Evolutionary conservation across 2,888 invertebrate genomes (phyloP), one percentile per base, ranked within the genome.

Genomic region (Drosophila conformis): DNA sequence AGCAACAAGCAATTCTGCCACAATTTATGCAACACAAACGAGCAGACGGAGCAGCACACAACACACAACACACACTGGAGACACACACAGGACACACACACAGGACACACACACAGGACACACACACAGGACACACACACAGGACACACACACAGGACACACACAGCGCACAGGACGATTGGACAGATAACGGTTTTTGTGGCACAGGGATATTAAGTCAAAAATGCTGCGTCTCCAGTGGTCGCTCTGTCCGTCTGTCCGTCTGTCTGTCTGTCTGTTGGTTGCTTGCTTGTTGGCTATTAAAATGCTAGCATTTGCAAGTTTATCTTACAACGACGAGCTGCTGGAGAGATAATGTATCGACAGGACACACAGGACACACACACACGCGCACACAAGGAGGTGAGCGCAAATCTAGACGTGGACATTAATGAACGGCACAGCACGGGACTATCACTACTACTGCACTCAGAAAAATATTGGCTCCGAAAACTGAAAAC

Each of bases 261-360:
- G 2, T 38, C 40, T 6, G 21, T 21, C 7, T 15, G 46, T 21
- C 7, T 15, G 46, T 46, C 15, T 13, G 56, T 79, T 63, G 63
- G 62, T 59, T 65, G 66, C 29, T 58, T 59, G 69, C 56, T 56
- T 62, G 35, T 42, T 65, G 75, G 74, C 87, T 76, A 90, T 87
- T 87, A 89, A 89, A 90, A 90, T 91, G 87, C 83, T 84, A 73
- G 76, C 89, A 90, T 90, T 91, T 91, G 90, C 90, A 87, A 89
- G 80, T 90, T 91, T 85, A 90, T 90, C 90, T 81, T 52, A 63
- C 52, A 66, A 59, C 61, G 25, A 35, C 59, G 42, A 65, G 51
- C 54, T 56, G 66, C 29, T 40, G 56, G 59, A 76, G 71, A 88
- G 78, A 88, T 86, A 83, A 77, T 76, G 82, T 85, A 85, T 85